A percentile compares a stretch with the other conserved stretches of the same genome.
phyloP scores from a whole-genome alignment of 2,797 vertebrate species.

The Hydrocynus forskahlii region DNA sequence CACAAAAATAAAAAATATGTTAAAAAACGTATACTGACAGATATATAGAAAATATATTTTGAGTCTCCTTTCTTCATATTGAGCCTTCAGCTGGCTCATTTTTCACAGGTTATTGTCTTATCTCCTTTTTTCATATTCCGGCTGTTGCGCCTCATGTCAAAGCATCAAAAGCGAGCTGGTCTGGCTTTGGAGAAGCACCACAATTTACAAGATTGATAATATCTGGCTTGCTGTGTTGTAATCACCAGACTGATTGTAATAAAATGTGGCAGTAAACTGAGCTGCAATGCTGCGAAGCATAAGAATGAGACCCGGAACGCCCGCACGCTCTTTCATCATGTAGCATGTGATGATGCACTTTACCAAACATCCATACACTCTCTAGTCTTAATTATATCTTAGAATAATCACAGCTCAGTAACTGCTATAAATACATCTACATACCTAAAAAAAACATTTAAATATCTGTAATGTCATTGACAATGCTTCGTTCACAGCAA shows the following conservation, averaged over 20 bases:
- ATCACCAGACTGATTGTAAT: slow-evolving; percentile 77
- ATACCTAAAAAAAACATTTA: not conserved
- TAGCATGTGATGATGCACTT: slow-evolving; percentile 1
- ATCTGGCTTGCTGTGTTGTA: slow-evolving; percentile 75
- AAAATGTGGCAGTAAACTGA: slow-evolving; percentile 68
- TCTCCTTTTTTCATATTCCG: slow-evolving; percentile 58
- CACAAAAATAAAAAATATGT: slow-evolving; percentile 2
- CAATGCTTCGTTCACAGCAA: not conserved
- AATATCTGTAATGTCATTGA: not conserved
- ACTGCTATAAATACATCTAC: slow-evolving; percentile 6
- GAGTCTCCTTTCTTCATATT: slow-evolving; percentile 28
- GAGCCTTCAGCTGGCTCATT: slow-evolving; percentile 33
- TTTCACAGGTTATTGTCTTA: slow-evolving; percentile 47
- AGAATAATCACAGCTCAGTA: slow-evolving; percentile 9
- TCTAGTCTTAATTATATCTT: slow-evolving; percentile 32
- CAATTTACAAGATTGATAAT: slow-evolving; percentile 81
- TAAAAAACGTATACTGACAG: slow-evolving; percentile 16
- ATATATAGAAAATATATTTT: slow-evolving; percentile 20
- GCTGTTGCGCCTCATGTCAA: slow-evolving; percentile 59
- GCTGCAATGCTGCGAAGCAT: slow-evolving; percentile 65
- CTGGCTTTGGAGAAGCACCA: slow-evolving; percentile 71
- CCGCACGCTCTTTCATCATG: slow-evolving; percentile 43
- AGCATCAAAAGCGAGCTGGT: slow-evolving; percentile 70
- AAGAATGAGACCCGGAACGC: slow-evolving; percentile 57
- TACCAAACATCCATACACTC: slow-evolving; percentile 17